A percentile compares a stretch with the other conserved stretches of the same genome.
phyloP scores from a whole-genome alignment of 1,140 invertebrate genomes.

The Triops longicaudatus region DNA sequence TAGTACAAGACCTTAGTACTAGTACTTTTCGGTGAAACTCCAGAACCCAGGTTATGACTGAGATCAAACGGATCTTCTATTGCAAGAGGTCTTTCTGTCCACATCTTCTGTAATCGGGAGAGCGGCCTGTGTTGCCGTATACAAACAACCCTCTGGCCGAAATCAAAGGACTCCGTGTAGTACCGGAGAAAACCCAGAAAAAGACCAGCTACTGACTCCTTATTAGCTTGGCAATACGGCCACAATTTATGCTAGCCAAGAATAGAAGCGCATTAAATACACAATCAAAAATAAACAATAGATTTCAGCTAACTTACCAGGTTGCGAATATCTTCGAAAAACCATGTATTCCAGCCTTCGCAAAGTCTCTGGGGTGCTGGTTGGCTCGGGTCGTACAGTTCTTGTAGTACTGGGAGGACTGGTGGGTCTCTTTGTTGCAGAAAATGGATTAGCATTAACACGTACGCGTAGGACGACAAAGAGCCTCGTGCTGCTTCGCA shows the following conservation, averaged over 20 bases:
- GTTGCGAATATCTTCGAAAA: slow-evolving; percentile 36
- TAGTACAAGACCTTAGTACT: not conserved
- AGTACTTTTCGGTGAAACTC: slow-evolving; percentile 38
- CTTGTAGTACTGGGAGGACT: slow-evolving; percentile 53
- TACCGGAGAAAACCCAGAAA: slow-evolving; percentile 49
- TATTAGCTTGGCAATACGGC: slow-evolving; percentile 44
- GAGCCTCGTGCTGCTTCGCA: slow-evolving; percentile 54
- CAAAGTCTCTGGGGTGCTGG: slow-evolving; percentile 36
- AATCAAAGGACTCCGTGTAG: slow-evolving; percentile 51
- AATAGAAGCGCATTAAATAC: slow-evolving; percentile 35
- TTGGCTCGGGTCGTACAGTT: slow-evolving; percentile 37
- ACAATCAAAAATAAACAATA: slow-evolving; percentile 23
- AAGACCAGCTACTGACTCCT: slow-evolving; percentile 43
- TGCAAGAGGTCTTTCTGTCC: slow-evolving; percentile 48
- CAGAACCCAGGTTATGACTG: slow-evolving; percentile 50
- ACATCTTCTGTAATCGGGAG: slow-evolving; percentile 49
- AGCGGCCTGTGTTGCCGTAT: slow-evolving; percentile 45
- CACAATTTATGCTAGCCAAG: slow-evolving; percentile 43
- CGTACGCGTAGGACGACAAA: slow-evolving; percentile 56
- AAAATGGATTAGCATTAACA: slow-evolving; percentile 52
- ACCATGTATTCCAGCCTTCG: slow-evolving; percentile 48
- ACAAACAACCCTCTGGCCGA: slow-evolving; percentile 46
- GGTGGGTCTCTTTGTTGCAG: slow-evolving; percentile 50
- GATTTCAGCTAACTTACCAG: slow-evolving; percentile 21
- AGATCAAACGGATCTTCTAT: slow-evolving; percentile 58